Evolutionary conservation across 1,140 invertebrate species (phyloP), one percentile per base, ranked within the genome.

Genomic region (Drosophila pseudoobscura): DNA sequence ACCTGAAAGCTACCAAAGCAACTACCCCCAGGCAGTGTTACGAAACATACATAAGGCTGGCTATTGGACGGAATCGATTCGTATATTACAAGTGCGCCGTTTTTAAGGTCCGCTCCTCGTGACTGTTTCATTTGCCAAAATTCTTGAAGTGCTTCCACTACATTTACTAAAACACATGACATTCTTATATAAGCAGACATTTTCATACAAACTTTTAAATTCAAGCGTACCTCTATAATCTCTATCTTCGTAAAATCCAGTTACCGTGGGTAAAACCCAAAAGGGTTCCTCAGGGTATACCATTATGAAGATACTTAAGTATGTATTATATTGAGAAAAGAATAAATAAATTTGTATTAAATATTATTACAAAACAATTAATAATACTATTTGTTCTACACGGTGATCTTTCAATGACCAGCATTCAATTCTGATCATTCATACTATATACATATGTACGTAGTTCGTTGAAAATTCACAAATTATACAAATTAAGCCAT

Each of bases 71-170:
- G 97, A 52, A 98, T 97, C 1, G 97, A 98, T 93, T 98, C 97
- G 91, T 98, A 99, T 85, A 98, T 98, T 59, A 99, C 97, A 68
- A 98, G 94, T 4, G 97, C 97, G 24, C 97, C 97, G 88, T 97
- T 97, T 80, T 96, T 95, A 31, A 98, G 92, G 83, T 97, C 96
- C 6, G 96, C 95, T n/a, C 96, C 95, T 73, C 97, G 92, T 31
- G 96, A 94, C 83, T 96, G 96, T 92, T 99, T 98, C 96, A 98
- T 97, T 92, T 98, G 97, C 97, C 97, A 99, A 92, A 99, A 99
- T 92, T 98, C 97, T 92, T 98, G 97, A 26, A 99, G 92, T 8
- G 97, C 97, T 92, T 98, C 97, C 26, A 98, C 97, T 9, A 98
- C 97, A 93, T 99, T 98, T 65, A 98, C 97, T 96, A 92, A 68